Conservation (phyloP, 2,888 invertebrate species). For the Conomelus anceps region DNA sequence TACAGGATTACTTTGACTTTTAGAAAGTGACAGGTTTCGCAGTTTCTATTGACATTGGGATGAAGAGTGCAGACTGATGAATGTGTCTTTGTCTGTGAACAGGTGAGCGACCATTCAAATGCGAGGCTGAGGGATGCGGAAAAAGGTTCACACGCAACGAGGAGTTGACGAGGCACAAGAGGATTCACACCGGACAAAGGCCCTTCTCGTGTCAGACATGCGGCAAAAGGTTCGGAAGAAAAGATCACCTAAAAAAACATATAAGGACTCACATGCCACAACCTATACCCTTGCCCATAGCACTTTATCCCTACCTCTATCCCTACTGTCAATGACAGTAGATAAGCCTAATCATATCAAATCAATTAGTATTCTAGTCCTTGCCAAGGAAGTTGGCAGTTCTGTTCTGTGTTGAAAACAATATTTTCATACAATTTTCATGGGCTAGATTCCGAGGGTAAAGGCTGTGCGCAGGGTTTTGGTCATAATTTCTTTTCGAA, state of each 20-base stretch:
- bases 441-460: no score
- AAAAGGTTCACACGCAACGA: constrained; percentile 89
- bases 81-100: constrained; percentile 26
- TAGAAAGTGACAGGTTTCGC: background rate
- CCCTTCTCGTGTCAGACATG: constrained; percentile 83
- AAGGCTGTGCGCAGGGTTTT: no score
- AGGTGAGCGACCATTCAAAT: constrained; percentile 83
- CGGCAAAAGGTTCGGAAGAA: constrained; percentile 86
- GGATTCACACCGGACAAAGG: constrained; percentile 79
- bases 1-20: background rate
- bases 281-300: constrained; percentile 25
- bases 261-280: constrained; percentile 42
- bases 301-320: constrained; percentile 32
- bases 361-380: background rate
- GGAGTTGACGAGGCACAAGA: constrained; percentile 82
- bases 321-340: constrained; percentile 23
- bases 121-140: constrained; percentile 76
- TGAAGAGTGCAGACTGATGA: background rate
- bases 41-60: no score
- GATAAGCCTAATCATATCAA: no score
- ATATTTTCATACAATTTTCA: no score
- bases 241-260: constrained; percentile 93
- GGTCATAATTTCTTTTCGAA: no score
- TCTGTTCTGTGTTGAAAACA: background rate
- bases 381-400: background rate